Evolutionary conservation across 2,113 vertebrate species (phyloP).

Genomic region (Chaetodon trifascialis): DNA sequence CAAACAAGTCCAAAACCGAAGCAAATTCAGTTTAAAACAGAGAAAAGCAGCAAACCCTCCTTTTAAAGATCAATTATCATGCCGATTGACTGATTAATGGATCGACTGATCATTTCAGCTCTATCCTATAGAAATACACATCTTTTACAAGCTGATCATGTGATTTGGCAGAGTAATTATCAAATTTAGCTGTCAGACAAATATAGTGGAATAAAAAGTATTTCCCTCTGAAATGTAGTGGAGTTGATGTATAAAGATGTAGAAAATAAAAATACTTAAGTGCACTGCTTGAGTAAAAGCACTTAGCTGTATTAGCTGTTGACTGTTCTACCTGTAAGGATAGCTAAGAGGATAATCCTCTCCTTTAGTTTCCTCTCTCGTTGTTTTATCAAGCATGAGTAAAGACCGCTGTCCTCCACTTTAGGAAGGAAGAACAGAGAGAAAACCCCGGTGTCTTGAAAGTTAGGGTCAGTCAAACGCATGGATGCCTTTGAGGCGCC

Average conservation of each 20-base stretch:
- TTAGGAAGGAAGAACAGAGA: slow-evolving; percentile 73
- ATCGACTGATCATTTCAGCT: neutral
- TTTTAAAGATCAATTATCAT: neutral
- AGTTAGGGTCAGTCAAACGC: slow-evolving; percentile 64
- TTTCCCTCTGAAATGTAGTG: slow-evolving; percentile 2
- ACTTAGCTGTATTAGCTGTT: neutral
- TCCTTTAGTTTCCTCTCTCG: slow-evolving; percentile 49
- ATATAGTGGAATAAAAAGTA: neutral
- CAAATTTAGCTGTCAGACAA: no score
- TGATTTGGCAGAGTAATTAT: neutral
- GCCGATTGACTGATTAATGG: no score
- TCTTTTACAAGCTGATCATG: neutral
- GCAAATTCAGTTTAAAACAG: neutral
- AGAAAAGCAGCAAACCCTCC: neutral
- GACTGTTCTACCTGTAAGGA: slow-evolving; percentile 78
- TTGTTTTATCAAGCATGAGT: slow-evolving; percentile 73
- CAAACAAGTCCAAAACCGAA: neutral
- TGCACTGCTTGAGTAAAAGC: neutral
- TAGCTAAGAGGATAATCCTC: slow-evolving; percentile 72
- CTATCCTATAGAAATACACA: neutral
- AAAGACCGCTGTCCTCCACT: slow-evolving; percentile 68
- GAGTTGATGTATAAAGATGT: neutral
- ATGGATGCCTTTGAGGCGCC: slow-evolving; percentile 34
- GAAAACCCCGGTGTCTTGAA: slow-evolving; percentile 69
- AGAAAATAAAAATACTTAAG: neutral